Evolutionary conservation across 2,888 invertebrate genomes (phyloP).

Genomic region (Pollenia labialis): DNA sequence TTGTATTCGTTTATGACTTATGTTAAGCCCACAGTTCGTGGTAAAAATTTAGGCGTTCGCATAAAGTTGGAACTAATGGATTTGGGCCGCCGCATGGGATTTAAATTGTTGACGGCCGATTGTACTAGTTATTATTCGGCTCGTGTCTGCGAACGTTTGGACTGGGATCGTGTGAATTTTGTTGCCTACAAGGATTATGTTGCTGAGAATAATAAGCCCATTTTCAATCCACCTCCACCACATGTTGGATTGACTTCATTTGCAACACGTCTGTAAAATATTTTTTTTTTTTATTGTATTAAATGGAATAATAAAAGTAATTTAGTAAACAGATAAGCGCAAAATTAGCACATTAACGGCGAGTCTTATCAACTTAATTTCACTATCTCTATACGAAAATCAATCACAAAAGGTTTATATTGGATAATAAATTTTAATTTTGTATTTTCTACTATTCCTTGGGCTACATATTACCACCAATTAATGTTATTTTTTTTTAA

Average conservation of each 20-base stretch:
- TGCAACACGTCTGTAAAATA: constrained; percentile 22
- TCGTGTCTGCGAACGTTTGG: constrained; percentile 14
- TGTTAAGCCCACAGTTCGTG: constrained; percentile 32
- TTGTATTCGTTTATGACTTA: constrained; percentile 45
- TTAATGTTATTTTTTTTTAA: too few relatives aligned
- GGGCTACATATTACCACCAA: too few relatives aligned
- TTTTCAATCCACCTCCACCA: constrained; percentile 43
- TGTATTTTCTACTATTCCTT: too few relatives aligned
- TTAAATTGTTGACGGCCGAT: constrained; percentile 27
- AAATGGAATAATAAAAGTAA: background rate
- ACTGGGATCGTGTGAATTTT: constrained; percentile 38
- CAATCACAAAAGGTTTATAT: too few relatives aligned
- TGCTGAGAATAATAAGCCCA: constrained; percentile 22
- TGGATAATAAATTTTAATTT: too few relatives aligned
- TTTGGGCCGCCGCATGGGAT: constrained; percentile 47
- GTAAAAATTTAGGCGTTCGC: constrained; percentile 47
- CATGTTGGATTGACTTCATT: constrained; percentile 36
- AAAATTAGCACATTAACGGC: too few relatives aligned
- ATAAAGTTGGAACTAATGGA: constrained; percentile 43
- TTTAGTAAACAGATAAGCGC: too few relatives aligned
- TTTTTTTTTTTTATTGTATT: background rate
- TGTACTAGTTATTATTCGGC: constrained; percentile 58
- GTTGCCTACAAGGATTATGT: constrained; percentile 44
- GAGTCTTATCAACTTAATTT: too few relatives aligned
- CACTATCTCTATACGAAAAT: too few relatives aligned